These are phyloP conservation scores for Leptobrachium leishanense DNA, from an alignment of 2,113 vertebrate species.

Conservation along the genomic window DNA sequence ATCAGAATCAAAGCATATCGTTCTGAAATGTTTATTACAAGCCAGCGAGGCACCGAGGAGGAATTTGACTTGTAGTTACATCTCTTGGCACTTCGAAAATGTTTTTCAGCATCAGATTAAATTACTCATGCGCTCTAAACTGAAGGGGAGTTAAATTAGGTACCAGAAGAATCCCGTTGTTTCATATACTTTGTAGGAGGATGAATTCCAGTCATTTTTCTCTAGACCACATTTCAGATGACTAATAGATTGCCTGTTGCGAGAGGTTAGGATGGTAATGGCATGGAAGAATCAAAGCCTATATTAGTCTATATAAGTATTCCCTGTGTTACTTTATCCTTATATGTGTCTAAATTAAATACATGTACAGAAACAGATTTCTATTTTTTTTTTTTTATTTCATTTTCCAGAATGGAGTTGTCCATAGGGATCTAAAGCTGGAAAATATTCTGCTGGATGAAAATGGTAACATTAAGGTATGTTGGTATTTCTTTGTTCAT, in stretches of 20 bases:
- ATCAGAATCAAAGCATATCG: constrained; percentile 34
- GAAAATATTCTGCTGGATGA: constrained; percentile 98
- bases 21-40: constrained; percentile 26
- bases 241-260: constrained; percentile 66
- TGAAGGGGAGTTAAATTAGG: constrained; percentile 56
- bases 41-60: constrained; percentile 49
- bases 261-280: constrained; percentile 57
- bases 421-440: constrained; percentile 96
- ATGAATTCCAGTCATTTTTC: constrained; percentile 76
- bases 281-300: constrained; percentile 39
- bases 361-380: background rate
- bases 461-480: constrained; percentile 97
- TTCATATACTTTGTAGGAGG: constrained; percentile 68
- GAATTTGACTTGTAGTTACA: constrained; percentile 52
- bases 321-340: no score
- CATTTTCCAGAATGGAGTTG: constrained; percentile 84
- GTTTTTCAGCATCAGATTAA: constrained; percentile 58
- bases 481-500: constrained; percentile 12
- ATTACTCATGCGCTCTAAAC: constrained; percentile 58
- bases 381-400: background rate
- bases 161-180: constrained; percentile 62
- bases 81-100: constrained; percentile 56
- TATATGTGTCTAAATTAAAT: background rate
- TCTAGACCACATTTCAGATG: constrained; percentile 69
- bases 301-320: background rate